Conservation (phyloP, 2,113 vertebrate genomes). For the Anolis carolinensis region DNA sequence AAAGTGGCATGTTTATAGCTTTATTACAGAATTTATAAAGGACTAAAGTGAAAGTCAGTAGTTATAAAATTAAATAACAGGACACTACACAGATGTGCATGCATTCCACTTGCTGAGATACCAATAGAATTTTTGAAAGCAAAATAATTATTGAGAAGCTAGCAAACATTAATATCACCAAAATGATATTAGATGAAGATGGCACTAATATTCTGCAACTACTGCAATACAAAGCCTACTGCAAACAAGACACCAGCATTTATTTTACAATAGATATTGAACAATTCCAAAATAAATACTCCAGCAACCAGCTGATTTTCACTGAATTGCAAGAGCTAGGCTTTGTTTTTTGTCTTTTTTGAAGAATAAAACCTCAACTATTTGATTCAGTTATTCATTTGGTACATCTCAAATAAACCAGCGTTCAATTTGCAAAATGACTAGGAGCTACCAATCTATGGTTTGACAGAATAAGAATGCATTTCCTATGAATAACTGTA, state of each 20-base stretch:
- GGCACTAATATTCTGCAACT: constrained; percentile 19
- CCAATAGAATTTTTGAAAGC: neutral
- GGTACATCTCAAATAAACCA: constrained; percentile 38
- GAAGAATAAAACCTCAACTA: constrained; percentile 28
- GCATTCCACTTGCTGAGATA: neutral
- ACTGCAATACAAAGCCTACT: neutral
- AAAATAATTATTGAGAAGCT: neutral
- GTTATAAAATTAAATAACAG: neutral
- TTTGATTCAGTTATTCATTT: constrained; percentile 50
- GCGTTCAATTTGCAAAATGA: neutral
- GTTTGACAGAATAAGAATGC: fast-evolving
- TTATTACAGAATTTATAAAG: constrained; percentile 12
- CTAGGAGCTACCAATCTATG: neutral
- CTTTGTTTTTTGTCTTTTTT: neutral
- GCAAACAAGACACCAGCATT: constrained; percentile 53
- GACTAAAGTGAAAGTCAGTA: neutral
- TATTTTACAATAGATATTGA: constrained; percentile 34
- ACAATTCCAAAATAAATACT: constrained; percentile 57
- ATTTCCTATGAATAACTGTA: neutral
- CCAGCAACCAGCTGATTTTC: constrained; percentile 46
- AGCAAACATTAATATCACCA: neutral
- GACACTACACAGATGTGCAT: neutral
- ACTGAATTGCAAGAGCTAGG: neutral
- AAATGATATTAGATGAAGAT: neutral
- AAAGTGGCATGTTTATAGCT: neutral